phyloP scores from a whole-genome alignment of 2,797 vertebrate genomes.

The Tenualosa ilisha region DNA sequence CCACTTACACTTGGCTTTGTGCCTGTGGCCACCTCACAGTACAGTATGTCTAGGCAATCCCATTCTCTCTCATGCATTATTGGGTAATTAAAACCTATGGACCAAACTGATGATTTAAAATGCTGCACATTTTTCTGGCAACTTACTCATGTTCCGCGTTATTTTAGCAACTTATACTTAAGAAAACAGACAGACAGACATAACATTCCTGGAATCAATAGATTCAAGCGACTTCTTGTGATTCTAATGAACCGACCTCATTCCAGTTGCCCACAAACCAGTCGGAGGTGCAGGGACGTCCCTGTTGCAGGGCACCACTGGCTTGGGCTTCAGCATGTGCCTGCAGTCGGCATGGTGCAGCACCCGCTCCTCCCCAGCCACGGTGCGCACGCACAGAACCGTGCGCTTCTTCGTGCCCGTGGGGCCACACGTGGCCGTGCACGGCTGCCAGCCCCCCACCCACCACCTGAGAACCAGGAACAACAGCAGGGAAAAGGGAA shows the following conservation, averaged over 20 bases:
- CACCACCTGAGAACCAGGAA: slow-evolving; percentile 83
- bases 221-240: not conserved
- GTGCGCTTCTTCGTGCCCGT: slow-evolving; percentile 84
- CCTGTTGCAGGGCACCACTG: slow-evolving; percentile 85
- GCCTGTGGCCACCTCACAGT: no score
- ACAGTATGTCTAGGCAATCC: no score
- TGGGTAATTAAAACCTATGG: no score
- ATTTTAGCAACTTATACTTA: no score
- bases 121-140: not conserved
- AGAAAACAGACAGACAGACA: no score
- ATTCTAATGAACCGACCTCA: slow-evolving; percentile 68
- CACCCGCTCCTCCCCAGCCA: slow-evolving; percentile 87
- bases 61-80: no score
- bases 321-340: slow-evolving; percentile 89
- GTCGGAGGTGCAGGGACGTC: slow-evolving; percentile 87
- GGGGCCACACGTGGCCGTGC: slow-evolving; percentile 84
- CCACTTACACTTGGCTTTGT: no score
- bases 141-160: no score
- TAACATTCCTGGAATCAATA: no score
- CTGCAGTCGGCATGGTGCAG: slow-evolving; percentile 83
- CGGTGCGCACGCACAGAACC: slow-evolving; percentile 88
- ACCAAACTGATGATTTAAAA: not conserved
- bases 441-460: slow-evolving; percentile 95
- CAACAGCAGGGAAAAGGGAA: not conserved
- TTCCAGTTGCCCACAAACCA: slow-evolving; percentile 92